Evolutionary conservation across 2,797 vertebrate genomes (phyloP), one percentile per base, ranked within the genome.

Genomic region (Tapera naevia): DNA sequence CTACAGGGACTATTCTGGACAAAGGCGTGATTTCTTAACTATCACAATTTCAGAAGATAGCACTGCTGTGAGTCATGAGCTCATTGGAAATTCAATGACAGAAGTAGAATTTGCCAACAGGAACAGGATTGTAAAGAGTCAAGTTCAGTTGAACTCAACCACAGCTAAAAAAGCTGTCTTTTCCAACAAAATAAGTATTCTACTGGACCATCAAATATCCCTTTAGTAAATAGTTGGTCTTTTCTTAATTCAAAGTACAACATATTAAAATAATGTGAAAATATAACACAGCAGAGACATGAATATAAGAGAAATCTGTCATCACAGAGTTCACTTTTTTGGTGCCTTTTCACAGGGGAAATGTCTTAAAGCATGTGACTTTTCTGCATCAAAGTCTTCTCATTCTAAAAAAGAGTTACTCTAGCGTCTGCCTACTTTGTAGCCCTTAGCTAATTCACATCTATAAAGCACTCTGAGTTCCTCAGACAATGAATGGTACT

Each of bases 101-200:
- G 62, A 89, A 92, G 53, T 23, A 50, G n/a, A 89, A 75, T 48
- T 53, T 91, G 85, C 72, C 82, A 95, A 78, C 37, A 86, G 85
- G 57, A 91, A 74, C 46, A 65, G 57, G 65, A 85, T 32, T 86
- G n/a, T 57, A 67, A 71, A 88, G 50, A 50, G 5, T 22, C 46
- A 89, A 94, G 80, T 74, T 91, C 57, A 54, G 75, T 5, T 69
- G 37, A 86, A 83, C 17, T 75, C 35, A 89, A 39, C 19, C 45
- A 72, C 67, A 72, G 43, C 32, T 79, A 58, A 54, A 64, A 67
- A 88, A 57, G 18, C 8, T 57, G 48, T 25, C 11, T 82, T 71
- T 62, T 75, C 48, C 0, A 2, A 32, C 17, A 71, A 53, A 72
- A 66, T 39, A 30, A 57, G 43, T 17, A 61, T 67, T 48, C 43